These are phyloP conservation scores for Gymnocheta viridis DNA, from an alignment of 2,888 invertebrate genomes.

Conservation along the genomic window DNA sequence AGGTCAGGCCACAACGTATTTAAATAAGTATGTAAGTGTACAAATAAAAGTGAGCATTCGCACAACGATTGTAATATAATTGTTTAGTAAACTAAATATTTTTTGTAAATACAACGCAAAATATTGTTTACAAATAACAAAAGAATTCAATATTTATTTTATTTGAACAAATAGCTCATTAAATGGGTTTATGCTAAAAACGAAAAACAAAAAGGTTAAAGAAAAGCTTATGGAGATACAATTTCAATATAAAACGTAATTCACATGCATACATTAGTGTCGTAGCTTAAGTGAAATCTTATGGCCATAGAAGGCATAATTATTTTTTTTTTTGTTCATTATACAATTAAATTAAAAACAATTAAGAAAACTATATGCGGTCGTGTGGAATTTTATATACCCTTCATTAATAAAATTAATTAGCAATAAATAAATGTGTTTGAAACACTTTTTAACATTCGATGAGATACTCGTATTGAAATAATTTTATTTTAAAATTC, in stretches of 20 bases:
- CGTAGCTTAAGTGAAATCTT: not conserved
- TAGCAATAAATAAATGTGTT: too few species aligned
- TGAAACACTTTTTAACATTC: too few species aligned
- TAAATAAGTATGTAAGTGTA: not conserved
- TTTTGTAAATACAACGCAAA: constrained; percentile 38
- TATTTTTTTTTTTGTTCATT: not conserved
- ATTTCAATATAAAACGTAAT: not conserved
- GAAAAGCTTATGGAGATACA: not conserved
- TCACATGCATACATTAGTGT: not conserved
- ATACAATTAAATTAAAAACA: not conserved
- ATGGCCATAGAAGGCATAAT: not conserved
- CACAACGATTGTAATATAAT: not conserved
- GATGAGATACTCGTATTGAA: too few species aligned
- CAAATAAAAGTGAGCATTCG: not conserved
- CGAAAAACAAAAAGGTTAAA: not conserved
- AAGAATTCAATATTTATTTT: not conserved
- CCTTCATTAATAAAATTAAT: too few species aligned
- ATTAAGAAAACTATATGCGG: not conserved
- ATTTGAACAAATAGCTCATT: not conserved
- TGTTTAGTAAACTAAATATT: not conserved
- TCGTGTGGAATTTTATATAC: not conserved
- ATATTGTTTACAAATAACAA: constrained; percentile 30
- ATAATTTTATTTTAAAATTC: too few species aligned
- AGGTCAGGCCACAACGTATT: constrained; percentile 74
- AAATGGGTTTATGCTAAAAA: not conserved